Evolutionary conservation across 2,797 vertebrate species (phyloP).

Genomic region (Myotis myotis): DNA sequence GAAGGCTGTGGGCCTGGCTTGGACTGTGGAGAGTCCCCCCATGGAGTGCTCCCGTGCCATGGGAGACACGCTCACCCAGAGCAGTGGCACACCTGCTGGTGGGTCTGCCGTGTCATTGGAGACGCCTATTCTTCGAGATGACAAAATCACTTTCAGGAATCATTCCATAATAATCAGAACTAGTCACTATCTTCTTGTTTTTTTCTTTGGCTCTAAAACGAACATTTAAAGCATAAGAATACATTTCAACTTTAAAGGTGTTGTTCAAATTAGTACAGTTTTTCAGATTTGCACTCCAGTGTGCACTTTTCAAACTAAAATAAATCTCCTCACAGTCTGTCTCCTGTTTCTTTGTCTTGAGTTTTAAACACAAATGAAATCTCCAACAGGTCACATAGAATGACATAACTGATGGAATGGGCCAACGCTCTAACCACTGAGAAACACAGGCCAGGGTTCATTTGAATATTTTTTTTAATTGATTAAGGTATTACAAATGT

Average conservation of each 20-base stretch:
- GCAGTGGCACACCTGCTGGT: too few relatives aligned
- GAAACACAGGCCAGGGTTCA: too few relatives aligned
- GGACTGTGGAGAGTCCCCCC: neutral
- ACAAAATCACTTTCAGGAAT: neutral
- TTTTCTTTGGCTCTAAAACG: neutral
- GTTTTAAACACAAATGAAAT: neutral
- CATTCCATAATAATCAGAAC: neutral
- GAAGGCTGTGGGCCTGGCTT: neutral
- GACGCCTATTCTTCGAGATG: neutral
- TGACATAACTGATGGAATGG: neutral
- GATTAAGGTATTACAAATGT: too few relatives aligned
- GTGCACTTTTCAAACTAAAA: neutral
- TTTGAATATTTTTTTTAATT: neutral
- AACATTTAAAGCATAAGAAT: conserved; percentile 36
- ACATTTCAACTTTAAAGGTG: neutral
- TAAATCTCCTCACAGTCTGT: neutral
- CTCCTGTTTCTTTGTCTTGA: neutral
- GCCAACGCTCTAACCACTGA: too few relatives aligned
- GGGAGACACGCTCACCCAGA: neutral
- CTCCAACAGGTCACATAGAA: neutral
- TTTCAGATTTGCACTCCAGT: neutral
- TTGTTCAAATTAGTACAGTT: neutral
- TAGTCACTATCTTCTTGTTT: neutral
- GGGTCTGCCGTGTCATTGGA: neutral
- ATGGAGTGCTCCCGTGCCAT: neutral